These are phyloP conservation scores for Medauroidea extradentata DNA, from an alignment of 1,140 invertebrate genomes.

Conservation along the genomic window DNA sequence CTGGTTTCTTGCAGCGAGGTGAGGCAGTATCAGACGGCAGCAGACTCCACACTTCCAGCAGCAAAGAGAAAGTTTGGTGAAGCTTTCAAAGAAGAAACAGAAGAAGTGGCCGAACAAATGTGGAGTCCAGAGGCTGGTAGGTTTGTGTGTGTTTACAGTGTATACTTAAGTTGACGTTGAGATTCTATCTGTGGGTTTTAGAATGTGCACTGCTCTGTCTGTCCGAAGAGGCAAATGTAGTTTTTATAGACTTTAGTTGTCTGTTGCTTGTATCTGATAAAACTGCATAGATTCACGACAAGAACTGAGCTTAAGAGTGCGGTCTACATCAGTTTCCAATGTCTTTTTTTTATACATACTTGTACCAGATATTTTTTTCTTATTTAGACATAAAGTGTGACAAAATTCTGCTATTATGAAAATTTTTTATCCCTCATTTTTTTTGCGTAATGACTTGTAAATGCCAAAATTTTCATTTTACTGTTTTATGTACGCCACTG, in stretches of 20 bases:
- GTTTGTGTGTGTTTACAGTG: slow-evolving; percentile 17
- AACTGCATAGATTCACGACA: too few relatives aligned
- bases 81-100: slow-evolving; percentile 40
- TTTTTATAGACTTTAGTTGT: not conserved
- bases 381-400: too few relatives aligned
- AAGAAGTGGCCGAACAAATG: slow-evolving; percentile 42
- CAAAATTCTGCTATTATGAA: too few relatives aligned
- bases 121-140: slow-evolving; percentile 34
- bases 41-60: slow-evolving; percentile 54
- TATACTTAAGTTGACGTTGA: not conserved
- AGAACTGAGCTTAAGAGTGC: too few relatives aligned
- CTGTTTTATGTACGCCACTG: too few relatives aligned
- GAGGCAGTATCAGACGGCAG: slow-evolving; percentile 56
- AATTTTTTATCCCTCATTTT: too few relatives aligned
- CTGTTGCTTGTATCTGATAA: too few relatives aligned
- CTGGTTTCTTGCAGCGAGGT: slow-evolving; percentile 51
- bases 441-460: too few relatives aligned
- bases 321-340: too few relatives aligned
- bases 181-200: not conserved
- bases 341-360: too few relatives aligned
- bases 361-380: too few relatives aligned
- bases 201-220: not conserved
- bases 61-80: slow-evolving; percentile 38
- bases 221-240: not conserved
- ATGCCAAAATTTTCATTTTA: too few relatives aligned